A percentile compares a stretch with the other conserved stretches of the same genome.
phyloP scores from a whole-genome alignment of 2,888 invertebrate species.

The Zaprionus lineosus region DNA sequence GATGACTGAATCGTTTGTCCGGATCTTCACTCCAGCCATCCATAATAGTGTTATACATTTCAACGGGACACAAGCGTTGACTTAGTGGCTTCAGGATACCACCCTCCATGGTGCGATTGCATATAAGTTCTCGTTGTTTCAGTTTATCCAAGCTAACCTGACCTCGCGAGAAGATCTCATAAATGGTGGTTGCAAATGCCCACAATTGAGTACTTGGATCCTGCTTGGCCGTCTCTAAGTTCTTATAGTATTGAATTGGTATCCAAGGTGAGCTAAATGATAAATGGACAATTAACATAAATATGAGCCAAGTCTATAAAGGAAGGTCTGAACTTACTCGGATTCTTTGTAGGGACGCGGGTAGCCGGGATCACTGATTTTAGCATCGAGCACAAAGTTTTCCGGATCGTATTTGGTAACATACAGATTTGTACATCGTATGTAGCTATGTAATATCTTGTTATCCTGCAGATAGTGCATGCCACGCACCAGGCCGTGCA shows the following conservation, averaged over 20 bases:
- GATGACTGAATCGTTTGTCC: slow-evolving; percentile 89
- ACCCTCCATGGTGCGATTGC: slow-evolving; percentile 57
- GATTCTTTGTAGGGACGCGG: slow-evolving; percentile 84
- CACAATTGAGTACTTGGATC: slow-evolving; percentile 92
- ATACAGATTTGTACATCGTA: slow-evolving; percentile 91
- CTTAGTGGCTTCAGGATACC: slow-evolving; percentile 87
- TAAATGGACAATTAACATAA: background rate
- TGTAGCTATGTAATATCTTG: slow-evolving; percentile 91
- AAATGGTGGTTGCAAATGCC: slow-evolving; percentile 95
- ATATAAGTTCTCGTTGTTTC: slow-evolving; percentile 73
- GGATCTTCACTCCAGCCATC: slow-evolving; percentile 93
- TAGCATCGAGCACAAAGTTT: slow-evolving; percentile 87
- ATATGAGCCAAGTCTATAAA: no score
- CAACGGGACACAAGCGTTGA: slow-evolving; percentile 89
- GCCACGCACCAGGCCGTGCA: slow-evolving; percentile 91
- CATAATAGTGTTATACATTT: slow-evolving; percentile 88
- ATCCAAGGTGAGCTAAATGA: slow-evolving; percentile 92
- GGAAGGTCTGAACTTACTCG: slow-evolving; percentile 55
- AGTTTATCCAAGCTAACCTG: slow-evolving; percentile 79
- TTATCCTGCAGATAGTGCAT: slow-evolving; percentile 94
- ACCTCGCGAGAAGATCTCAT: slow-evolving; percentile 95
- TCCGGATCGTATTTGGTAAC: slow-evolving; percentile 88
- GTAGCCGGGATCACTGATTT: slow-evolving; percentile 92
- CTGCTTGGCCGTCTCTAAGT: slow-evolving; percentile 86
- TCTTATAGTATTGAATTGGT: slow-evolving; percentile 91